Evolutionary conservation across 2,797 vertebrate species (phyloP), one percentile per base, ranked within the genome.

Genomic region (Oryzias dopingdopingensis): DNA sequence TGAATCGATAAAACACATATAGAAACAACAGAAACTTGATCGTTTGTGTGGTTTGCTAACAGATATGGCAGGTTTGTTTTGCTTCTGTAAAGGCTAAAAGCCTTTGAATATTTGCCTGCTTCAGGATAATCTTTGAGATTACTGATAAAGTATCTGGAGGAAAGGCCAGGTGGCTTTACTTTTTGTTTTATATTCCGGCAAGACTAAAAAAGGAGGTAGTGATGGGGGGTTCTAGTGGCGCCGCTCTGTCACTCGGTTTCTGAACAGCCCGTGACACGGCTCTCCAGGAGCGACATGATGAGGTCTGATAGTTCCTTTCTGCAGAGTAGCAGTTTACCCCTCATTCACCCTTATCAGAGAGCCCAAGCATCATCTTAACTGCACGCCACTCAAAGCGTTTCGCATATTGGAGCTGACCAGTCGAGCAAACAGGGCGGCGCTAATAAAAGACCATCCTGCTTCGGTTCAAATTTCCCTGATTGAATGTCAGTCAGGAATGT

Each of bases 401-500:
- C 67, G 65, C 88, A 88, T 88, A 89, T 87, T 86, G 88, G 81
- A 89, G 87, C 83, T 87, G 89, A 89, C 89, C 89, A 89, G 84
- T 86, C 83, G 86, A 86, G 89, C 89, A 90, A 91, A 89, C 87
- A 82, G 80, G 86, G 86, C 76, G 83, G 78, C 63, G 68, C 89
- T 91, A 91, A 91, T 90, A 89, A 90, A 93, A 91, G 87, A 88
- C 84, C 89, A 85, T 89, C 89, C 85, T 88, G 88, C 89, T 84
- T 88, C 83, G 83, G 82, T 92, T 92, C 89, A 90, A 86, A 90
- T 91, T 90, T 88, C 86, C 90, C 88, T 91, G 90, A 92, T 91
- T 91, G 89, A 91, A 88, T 91, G 91, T 91, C 92, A 91, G 86
- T 91, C 91, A 91, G 82, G 89, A 92, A 90, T 91, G 88, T 91